A percentile compares a stretch with the other conserved stretches of the same genome.
Conservation (phyloP, 2,797 vertebrate species). For the Crax fasciolata region DNA sequence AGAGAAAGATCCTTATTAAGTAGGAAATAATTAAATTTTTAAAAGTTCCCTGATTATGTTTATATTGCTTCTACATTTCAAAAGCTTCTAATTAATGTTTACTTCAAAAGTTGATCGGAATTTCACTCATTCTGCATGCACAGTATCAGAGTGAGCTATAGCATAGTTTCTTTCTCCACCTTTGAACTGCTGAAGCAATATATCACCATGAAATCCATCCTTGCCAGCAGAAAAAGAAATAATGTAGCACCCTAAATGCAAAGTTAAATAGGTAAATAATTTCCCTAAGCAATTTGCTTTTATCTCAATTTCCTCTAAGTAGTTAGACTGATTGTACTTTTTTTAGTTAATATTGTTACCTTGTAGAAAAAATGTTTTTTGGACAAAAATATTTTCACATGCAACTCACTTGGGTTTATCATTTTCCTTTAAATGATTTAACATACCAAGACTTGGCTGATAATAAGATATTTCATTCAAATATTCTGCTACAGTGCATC, state of each 20-base stretch:
- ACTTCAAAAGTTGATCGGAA: not conserved
- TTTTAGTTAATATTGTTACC: not conserved
- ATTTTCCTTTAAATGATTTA: not conserved
- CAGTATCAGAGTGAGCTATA: not conserved
- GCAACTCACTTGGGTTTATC: not conserved
- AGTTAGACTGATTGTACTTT: rapidly evolving
- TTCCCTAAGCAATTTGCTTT: not conserved
- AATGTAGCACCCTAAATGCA: not conserved
- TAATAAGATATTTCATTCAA: not conserved
- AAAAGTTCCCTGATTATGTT: not conserved
- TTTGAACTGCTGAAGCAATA: not conserved
- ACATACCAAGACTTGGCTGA: not conserved
- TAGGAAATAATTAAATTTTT: not conserved
- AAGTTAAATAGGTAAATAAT: not conserved
- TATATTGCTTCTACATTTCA: not conserved
- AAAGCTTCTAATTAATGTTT: not conserved
- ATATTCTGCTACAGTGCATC: not conserved
- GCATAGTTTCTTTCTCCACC: not conserved
- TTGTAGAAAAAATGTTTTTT: not conserved
- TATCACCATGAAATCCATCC: not conserved
- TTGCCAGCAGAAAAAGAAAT: not conserved
- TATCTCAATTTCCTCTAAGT: not conserved
- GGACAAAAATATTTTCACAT: not conserved
- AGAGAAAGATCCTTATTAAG: not conserved
- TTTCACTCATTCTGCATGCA: not conserved